Percentiles rank a stretch among this genome's conserved stretches.
These are phyloP conservation scores for Drosophila watanabei DNA, from an alignment of 1,140 invertebrate genomes.

Conservation along the genomic window DNA sequence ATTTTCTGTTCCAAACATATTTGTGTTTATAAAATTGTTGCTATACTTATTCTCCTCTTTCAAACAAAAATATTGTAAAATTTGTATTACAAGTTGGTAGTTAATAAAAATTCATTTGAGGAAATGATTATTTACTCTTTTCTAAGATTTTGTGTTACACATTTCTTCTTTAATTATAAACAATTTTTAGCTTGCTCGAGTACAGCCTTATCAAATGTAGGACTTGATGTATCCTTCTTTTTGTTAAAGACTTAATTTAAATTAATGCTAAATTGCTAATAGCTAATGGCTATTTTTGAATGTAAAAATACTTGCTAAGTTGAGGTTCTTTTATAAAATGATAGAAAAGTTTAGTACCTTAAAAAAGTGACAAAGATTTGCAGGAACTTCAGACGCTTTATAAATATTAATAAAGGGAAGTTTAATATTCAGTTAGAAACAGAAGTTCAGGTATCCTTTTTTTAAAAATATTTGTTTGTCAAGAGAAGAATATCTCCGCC, in stretches of 20 bases:
- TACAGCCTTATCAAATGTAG: neutral
- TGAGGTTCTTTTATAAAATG: no score
- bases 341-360: no score
- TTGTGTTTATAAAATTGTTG: neutral
- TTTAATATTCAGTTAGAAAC: neutral
- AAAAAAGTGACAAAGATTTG: no score
- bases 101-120: neutral
- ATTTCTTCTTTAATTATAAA: neutral
- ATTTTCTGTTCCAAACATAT: neutral
- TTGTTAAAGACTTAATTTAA: neutral
- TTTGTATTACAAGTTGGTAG: neutral
- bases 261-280: neutral
- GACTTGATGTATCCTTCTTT: neutral
- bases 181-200: neutral
- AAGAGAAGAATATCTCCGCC: neutral
- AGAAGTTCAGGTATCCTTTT: neutral
- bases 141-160: neutral
- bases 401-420: neutral
- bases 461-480: no score
- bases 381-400: neutral
- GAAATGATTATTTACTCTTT: neutral
- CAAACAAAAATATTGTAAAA: neutral
- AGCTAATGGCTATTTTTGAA: no score
- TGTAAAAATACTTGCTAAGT: no score
- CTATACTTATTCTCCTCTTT: neutral